These are phyloP conservation scores for Dolichomitus sp. DNA, from an alignment of 2,888 invertebrate species.

Conservation along the genomic window DNA sequence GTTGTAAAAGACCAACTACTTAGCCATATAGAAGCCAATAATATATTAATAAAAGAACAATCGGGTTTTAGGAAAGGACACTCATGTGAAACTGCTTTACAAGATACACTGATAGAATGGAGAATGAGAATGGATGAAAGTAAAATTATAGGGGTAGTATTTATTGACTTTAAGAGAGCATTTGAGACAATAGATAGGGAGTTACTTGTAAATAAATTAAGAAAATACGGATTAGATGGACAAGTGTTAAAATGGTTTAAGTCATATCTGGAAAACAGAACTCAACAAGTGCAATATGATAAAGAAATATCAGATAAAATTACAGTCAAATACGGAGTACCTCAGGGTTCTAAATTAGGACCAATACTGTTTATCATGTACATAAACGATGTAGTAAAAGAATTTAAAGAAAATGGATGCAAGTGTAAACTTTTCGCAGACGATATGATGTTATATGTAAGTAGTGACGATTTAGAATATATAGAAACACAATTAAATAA, in stretches of 20 bases:
- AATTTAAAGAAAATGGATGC: too few relatives aligned
- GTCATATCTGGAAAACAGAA: slow-evolving; percentile 49
- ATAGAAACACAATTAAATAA: too few relatives aligned
- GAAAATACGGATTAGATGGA: slow-evolving; percentile 34
- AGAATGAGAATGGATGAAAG: neutral
- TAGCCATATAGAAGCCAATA: neutral
- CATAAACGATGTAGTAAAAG: neutral
- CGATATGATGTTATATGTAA: too few relatives aligned
- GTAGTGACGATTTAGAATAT: too few relatives aligned
- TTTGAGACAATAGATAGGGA: slow-evolving; percentile 6
- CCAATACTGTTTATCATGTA: slow-evolving; percentile 44
- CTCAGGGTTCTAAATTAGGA: slow-evolving; percentile 53
- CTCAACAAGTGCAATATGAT: slow-evolving; percentile 34
- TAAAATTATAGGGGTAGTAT: slow-evolving; percentile 4
- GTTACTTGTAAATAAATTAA: neutral
- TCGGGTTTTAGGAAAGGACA: slow-evolving; percentile 16
- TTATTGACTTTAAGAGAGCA: slow-evolving; percentile 12
- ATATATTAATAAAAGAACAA: slow-evolving; percentile 21
- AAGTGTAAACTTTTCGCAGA: too few relatives aligned
- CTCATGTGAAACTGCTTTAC: slow-evolving; percentile 7
- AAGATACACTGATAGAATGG: slow-evolving; percentile 12
- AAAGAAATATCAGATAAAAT: slow-evolving; percentile 10
- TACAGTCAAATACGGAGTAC: slow-evolving; percentile 32
- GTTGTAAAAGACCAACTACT: slow-evolving; percentile 13
- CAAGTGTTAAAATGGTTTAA: slow-evolving; percentile 41